phyloP scores from a whole-genome alignment of 1,140 invertebrate species.

The Drosophila obscura region DNA sequence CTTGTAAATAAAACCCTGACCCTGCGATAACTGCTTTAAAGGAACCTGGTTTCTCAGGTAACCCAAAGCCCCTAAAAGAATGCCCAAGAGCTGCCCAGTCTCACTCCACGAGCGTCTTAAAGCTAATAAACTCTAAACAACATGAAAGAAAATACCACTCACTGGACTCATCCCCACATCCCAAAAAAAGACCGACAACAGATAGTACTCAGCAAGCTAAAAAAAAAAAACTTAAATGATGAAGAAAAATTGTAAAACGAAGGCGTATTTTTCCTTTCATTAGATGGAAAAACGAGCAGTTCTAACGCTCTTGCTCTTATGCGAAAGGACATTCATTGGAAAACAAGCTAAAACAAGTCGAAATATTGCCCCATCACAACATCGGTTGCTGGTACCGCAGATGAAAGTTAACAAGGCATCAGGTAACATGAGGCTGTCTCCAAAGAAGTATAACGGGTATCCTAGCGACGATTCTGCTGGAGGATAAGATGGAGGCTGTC shows the following conservation, averaged over 20 bases:
- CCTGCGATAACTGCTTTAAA: constrained; percentile 63
- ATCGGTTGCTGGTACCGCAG: constrained; percentile 23
- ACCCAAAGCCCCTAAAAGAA: constrained; percentile 43
- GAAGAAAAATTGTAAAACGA: constrained; percentile 57
- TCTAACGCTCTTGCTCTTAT: constrained; percentile 47
- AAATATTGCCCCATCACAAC: constrained; percentile 47
- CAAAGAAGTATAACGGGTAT: constrained; percentile 71
- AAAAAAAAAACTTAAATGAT: constrained; percentile 36
- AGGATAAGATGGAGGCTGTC: constrained; percentile 35
- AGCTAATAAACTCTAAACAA: constrained; percentile 73
- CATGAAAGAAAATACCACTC: constrained; percentile 72
- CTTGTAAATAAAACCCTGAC: neutral
- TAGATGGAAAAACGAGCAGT: constrained; percentile 69
- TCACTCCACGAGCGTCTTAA: constrained; percentile 39
- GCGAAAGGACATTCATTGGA: constrained; percentile 61
- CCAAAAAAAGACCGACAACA: constrained; percentile 20
- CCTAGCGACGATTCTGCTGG: constrained; percentile 66
- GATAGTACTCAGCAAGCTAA: constrained; percentile 47
- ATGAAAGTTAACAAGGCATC: constrained; percentile 80
- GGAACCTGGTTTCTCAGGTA: constrained; percentile 50
- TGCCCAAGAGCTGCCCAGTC: constrained; percentile 11
- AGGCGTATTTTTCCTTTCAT: constrained; percentile 74
- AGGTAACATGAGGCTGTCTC: constrained; percentile 62
- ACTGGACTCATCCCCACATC: constrained; percentile 42
- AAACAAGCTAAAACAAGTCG: constrained; percentile 70